phyloP scores from a whole-genome alignment of 2,888 invertebrate genomes.

The Pterobdella sp. region DNA sequence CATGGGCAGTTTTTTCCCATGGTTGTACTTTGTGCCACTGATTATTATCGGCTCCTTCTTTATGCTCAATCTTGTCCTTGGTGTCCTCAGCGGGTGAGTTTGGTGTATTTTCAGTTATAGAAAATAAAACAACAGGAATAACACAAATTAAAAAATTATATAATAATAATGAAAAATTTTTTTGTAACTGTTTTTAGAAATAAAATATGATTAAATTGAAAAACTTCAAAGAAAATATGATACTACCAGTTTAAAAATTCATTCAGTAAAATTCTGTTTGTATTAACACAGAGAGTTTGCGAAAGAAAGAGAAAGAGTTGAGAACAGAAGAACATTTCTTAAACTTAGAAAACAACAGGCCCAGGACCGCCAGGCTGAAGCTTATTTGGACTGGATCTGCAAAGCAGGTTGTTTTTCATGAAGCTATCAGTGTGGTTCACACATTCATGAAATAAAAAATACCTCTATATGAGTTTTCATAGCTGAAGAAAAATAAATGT shows the following conservation, averaged over 20 bases:
- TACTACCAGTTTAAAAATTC: background rate
- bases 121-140: background rate
- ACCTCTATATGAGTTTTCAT: background rate
- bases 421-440: too few relatives aligned
- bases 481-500: background rate
- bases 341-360: conserved; percentile 95
- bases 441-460: too few relatives aligned
- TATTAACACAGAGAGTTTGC: conserved; percentile 81
- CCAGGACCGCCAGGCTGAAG: conserved; percentile 93
- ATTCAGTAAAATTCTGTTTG: background rate
- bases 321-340: conserved; percentile 98
- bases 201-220: background rate
- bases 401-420: conserved; percentile 73
- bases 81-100: conserved; percentile 96
- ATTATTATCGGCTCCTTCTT: conserved; percentile 99
- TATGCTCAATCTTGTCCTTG: conserved; percentile 99
- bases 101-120: background rate
- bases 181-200: background rate
- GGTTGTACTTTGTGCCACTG: conserved; percentile 99
- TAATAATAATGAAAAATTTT: background rate
- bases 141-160: background rate
- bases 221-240: background rate
- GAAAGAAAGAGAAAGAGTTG: conserved; percentile 99
- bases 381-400: conserved; percentile 99
- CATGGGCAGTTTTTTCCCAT: conserved; percentile 94